These are phyloP conservation scores for Pangasius djambal DNA, from an alignment of 2,797 vertebrate species.

Conservation along the genomic window DNA sequence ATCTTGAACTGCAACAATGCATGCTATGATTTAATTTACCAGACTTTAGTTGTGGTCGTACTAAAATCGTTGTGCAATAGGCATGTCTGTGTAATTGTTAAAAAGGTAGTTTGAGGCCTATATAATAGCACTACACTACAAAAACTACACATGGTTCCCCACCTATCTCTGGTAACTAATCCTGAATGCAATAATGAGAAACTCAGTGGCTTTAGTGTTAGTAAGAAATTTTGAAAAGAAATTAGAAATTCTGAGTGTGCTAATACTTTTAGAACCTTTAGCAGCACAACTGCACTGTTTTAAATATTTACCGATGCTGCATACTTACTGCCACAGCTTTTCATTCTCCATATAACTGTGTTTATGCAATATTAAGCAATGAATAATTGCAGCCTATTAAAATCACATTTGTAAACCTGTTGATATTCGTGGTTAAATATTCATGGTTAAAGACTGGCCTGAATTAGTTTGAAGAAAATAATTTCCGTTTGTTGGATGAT, in stretches of 20 bases:
- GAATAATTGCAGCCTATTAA: constrained; percentile 29
- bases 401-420: constrained; percentile 16
- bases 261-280: constrained; percentile 4
- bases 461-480: constrained; percentile 19
- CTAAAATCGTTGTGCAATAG: background rate
- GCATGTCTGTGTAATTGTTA: background rate
- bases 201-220: background rate
- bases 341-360: background rate
- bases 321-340: background rate
- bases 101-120: background rate
- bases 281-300: background rate
- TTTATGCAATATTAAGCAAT: constrained; percentile 17
- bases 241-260: background rate
- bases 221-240: background rate
- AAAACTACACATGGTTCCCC: background rate
- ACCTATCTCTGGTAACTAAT: background rate
- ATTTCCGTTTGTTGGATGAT: constrained; percentile 31
- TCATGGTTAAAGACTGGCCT: constrained; percentile 13
- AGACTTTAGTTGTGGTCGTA: background rate
- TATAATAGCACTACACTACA: background rate
- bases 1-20: background rate
- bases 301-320: background rate
- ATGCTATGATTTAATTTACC: background rate
- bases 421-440: constrained; percentile 24
- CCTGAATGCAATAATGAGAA: background rate